phyloP scores from a whole-genome alignment of 2,888 invertebrate genomes.

The Furcula furcula region DNA sequence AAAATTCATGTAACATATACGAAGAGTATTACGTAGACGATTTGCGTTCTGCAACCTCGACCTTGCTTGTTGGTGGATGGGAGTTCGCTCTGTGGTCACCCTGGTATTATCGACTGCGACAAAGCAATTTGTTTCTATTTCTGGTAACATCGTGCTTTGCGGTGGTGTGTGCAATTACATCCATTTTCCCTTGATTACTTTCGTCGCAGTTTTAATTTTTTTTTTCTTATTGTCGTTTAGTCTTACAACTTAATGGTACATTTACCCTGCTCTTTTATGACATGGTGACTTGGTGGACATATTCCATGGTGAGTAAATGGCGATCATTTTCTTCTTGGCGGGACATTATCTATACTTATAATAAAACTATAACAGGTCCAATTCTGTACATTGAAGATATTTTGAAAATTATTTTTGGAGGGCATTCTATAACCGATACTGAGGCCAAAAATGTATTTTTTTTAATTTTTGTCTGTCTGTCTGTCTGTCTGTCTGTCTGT shows the following conservation, averaged over 20 bases:
- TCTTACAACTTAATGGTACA: constrained; percentile 54
- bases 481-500: no score
- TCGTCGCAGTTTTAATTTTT: constrained; percentile 31
- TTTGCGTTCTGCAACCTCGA: neutral
- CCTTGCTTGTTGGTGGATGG: constrained; percentile 23
- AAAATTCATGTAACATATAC: no score
- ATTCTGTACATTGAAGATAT: no score
- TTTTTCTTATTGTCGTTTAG: constrained; percentile 45
- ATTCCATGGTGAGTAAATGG: no score
- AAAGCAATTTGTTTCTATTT: constrained; percentile 66
- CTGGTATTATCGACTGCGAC: constrained; percentile 58
- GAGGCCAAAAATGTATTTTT: no score
- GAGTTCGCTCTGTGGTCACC: constrained; percentile 45
- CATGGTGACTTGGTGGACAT: no score
- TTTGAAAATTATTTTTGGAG: no score
- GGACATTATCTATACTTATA: no score
- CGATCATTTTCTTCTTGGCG: no score
- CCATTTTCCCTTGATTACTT: constrained; percentile 54
- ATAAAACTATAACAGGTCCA: no score
- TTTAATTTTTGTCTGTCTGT: no score
- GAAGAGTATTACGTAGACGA: neutral
- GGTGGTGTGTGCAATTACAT: constrained; percentile 59
- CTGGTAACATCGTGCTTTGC: constrained; percentile 55
- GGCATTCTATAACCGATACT: no score
- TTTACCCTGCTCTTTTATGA: constrained; percentile 23